phyloP scores from a whole-genome alignment of 2,888 invertebrate species.

The Fragum fragum region DNA sequence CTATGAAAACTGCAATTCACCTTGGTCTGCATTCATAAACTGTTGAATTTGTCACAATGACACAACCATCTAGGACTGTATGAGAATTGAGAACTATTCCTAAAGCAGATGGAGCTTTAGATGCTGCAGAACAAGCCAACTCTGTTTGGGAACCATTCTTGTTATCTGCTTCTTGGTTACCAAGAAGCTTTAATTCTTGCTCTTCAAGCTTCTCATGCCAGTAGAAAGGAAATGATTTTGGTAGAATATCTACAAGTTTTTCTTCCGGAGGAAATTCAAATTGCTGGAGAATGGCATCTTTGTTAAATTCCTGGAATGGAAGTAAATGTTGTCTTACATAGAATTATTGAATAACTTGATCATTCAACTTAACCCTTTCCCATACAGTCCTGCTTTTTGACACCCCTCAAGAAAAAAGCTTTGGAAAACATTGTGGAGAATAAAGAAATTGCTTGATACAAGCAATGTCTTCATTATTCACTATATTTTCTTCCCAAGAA shows the following conservation, averaged over 20 bases:
- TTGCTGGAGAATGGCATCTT: constrained; percentile 89
- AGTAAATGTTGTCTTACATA: too few relatives aligned
- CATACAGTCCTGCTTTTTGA: too few relatives aligned
- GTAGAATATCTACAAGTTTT: constrained; percentile 88
- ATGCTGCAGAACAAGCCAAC: constrained; percentile 27
- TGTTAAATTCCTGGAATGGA: constrained; percentile 89
- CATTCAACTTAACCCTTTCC: too few relatives aligned
- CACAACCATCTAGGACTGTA: constrained; percentile 87
- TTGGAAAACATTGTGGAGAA: too few relatives aligned
- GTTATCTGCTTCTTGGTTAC: constrained; percentile 46
- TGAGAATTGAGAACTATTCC: constrained; percentile 78
- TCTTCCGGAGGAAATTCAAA: constrained; percentile 88
- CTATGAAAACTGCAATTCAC: too few relatives aligned
- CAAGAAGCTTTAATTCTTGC: constrained; percentile 51
- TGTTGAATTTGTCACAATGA: constrained; percentile 89
- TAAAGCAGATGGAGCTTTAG: constrained; percentile 62
- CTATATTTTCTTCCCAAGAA: too few relatives aligned
- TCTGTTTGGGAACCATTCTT: constrained; percentile 34
- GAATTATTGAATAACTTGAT: too few relatives aligned
- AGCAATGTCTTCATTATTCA: too few relatives aligned
- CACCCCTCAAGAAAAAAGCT: too few relatives aligned
- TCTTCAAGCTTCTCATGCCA: constrained; percentile 80
- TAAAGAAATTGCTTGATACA: too few relatives aligned
- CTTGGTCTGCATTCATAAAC: constrained; percentile 89
- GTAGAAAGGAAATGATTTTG: constrained; percentile 86